Evolutionary conservation across 2,888 invertebrate genomes (phyloP).

Genomic region (Arenicola marina): DNA sequence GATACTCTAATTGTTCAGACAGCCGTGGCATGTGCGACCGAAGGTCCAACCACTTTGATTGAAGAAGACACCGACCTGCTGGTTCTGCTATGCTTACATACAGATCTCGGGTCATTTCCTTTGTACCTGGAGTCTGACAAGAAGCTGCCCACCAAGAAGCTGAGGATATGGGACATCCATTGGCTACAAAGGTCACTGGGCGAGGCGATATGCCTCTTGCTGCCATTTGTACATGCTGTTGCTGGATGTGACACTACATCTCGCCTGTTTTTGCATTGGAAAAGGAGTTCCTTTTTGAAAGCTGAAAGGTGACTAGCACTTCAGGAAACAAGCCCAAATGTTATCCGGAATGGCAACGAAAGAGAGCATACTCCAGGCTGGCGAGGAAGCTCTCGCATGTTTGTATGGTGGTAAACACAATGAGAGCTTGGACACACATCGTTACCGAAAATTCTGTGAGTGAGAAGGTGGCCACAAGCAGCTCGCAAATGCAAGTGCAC

Average conservation of each 20-base stretch:
- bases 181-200: slow-evolving; percentile 20
- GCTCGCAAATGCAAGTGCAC: slow-evolving; percentile 27
- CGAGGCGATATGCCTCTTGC: slow-evolving; percentile 9
- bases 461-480: slow-evolving; percentile 19
- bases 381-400: neutral
- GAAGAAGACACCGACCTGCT: slow-evolving; percentile 44
- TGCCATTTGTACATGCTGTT: slow-evolving; percentile 33
- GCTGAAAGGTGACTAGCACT: neutral
- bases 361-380: neutral
- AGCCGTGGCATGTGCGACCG: slow-evolving; percentile 21
- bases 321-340: slow-evolving; percentile 2
- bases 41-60: slow-evolving; percentile 24
- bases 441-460: slow-evolving; percentile 17
- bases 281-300: neutral
- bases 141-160: slow-evolving; percentile 10
- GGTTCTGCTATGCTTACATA: slow-evolving; percentile 35
- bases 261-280: slow-evolving; percentile 14
- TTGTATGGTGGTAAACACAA: neutral
- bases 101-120: slow-evolving; percentile 7
- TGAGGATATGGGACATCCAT: slow-evolving; percentile 31
- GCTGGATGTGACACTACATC: slow-evolving; percentile 36
- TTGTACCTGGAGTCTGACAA: slow-evolving; percentile 18
- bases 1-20: slow-evolving; percentile 38
- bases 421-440: neutral
- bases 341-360: neutral